Percentiles rank a stretch among this genome's conserved stretches.
These are phyloP conservation scores for Clamator glandarius DNA, from an alignment of 2,797 vertebrate genomes.

Conservation along the genomic window DNA sequence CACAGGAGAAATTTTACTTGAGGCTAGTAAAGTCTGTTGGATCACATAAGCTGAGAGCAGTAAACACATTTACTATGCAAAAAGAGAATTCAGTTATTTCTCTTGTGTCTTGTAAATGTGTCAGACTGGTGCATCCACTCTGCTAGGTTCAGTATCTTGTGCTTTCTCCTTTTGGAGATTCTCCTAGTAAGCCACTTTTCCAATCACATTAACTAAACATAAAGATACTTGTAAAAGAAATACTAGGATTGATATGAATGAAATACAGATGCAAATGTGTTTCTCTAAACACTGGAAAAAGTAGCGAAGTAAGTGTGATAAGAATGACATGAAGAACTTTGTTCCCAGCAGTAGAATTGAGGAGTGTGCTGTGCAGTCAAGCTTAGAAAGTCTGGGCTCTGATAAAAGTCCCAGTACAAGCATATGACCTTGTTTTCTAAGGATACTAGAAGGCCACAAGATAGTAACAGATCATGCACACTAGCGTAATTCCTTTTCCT, in stretches of 20 bases:
- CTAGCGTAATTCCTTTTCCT: not conserved
- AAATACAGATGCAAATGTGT: not conserved
- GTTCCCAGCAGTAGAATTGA: not conserved
- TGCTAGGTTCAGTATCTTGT: not conserved
- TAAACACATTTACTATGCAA: not conserved
- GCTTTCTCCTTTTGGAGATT: not conserved
- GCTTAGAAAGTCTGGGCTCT: not conserved
- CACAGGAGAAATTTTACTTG: not conserved
- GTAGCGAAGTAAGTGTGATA: not conserved
- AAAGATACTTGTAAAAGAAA: not conserved
- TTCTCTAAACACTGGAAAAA: not conserved
- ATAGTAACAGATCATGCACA: not conserved
- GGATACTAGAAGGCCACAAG: not conserved
- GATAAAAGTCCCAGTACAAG: not conserved
- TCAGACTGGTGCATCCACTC: not conserved
- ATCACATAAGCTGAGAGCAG: not conserved
- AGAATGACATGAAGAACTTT: not conserved
- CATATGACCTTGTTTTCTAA: not conserved
- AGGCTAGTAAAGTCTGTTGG: not conserved
- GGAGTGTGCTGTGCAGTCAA: not conserved
- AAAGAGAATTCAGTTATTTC: not conserved
- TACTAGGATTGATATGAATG: not conserved
- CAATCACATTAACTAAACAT: not conserved
- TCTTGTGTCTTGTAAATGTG: not conserved
- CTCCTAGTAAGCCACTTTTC: not conserved